Evolutionary conservation across 2,113 vertebrate genomes (phyloP), one percentile per base, ranked within the genome.

Genomic region (Calidris pugnax): DNA sequence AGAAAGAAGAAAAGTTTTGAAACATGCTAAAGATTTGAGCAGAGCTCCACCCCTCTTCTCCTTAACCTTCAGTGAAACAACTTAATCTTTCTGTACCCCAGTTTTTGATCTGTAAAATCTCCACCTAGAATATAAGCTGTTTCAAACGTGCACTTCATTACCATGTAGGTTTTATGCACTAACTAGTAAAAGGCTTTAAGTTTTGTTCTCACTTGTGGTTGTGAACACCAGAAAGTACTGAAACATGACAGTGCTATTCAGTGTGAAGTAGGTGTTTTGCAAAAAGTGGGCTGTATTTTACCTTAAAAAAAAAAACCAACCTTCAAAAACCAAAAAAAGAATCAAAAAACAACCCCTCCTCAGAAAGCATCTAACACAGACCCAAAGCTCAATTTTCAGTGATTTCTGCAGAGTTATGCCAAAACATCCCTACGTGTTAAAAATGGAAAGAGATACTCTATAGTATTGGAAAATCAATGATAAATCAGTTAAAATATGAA

Each of bases 21-120:
- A 87, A 74, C 3, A 10, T 0, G 0, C 10, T 69, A 19, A 59
- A 62, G 35, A 69, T 76, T 27, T 68, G 12, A 32, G 4, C 45
- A 76, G 47, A 78, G 7, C 22, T 82, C 37, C 33, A 60, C 5
- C 6, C 28, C 13, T n/a, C 3, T 20, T 57, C 26, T 85, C 48
- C 57, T 53, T 57, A 48, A 57, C 35, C 24, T 60, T 73, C 72
- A 66, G 0, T 20, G 28, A 87, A 55, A 57, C n/a, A 71, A 51
- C 20, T n/a, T 67, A 48, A 68, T 72, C 8, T 81, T 90, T 69
- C 66, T 66, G 24, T n/a, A 87, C 2, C 15, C 12, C 4, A 3
- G 9, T 21, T 93, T 87, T 71, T 83, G 26, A 74, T 41, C 62
- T 53, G 23, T 57, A 73, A 76, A 89, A 75, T 68, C 30, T 72